Evolutionary conservation across 1,140 invertebrate genomes (phyloP).

Genomic region (Monochamus saltuarius): DNA sequence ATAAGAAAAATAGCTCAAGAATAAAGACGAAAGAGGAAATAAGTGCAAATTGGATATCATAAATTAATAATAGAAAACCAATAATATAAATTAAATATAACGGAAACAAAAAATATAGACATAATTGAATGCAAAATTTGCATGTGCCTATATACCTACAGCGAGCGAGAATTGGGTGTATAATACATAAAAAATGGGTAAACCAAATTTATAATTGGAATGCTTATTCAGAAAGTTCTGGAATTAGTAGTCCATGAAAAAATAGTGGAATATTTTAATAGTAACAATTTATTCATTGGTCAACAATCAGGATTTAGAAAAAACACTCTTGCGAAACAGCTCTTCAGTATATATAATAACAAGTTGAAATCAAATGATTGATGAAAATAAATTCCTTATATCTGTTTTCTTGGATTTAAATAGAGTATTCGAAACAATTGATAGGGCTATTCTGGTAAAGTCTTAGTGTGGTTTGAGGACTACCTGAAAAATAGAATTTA

Average conservation of each 20-base stretch:
- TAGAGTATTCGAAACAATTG: slow-evolving; percentile 18
- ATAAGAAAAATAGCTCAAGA: too few species aligned
- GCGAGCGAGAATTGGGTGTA: too few species aligned
- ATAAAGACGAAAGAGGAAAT: too few species aligned
- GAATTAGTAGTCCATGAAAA: slow-evolving; percentile 14
- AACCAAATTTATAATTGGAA: too few species aligned
- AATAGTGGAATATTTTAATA: slow-evolving; percentile 1
- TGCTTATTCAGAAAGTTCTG: slow-evolving; percentile 8
- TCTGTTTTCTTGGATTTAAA: slow-evolving; percentile 16
- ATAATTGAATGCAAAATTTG: too few species aligned
- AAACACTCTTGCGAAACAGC: slow-evolving; percentile 13
- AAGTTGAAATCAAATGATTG: neutral
- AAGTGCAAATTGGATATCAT: too few species aligned
- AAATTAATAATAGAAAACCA: too few species aligned
- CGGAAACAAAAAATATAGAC: too few species aligned
- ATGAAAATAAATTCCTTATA: slow-evolving; percentile 5
- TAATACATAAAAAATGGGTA: too few species aligned
- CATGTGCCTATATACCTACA: too few species aligned
- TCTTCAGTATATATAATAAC: neutral
- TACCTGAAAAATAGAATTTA: too few species aligned
- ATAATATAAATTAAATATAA: too few species aligned
- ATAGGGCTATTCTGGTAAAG: slow-evolving; percentile 12
- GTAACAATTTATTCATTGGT: slow-evolving; percentile 7
- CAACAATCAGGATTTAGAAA: slow-evolving; percentile 13
- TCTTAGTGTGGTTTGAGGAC: neutral